phyloP scores from a whole-genome alignment of 2,797 vertebrate genomes.

The Vultur gryphus region DNA sequence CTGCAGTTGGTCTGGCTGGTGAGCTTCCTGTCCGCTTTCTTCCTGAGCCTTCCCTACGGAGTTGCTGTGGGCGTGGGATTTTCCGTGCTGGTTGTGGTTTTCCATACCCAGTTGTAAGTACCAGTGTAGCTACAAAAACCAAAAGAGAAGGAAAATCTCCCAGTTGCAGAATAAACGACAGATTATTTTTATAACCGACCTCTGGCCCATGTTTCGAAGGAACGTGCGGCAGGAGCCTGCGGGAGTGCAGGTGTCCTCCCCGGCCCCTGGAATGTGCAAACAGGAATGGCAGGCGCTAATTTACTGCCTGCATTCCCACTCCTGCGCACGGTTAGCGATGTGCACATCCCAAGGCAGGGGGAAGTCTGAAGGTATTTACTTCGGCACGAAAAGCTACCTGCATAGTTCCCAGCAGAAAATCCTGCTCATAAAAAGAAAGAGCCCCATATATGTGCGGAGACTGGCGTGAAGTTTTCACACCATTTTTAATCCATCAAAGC shows the following conservation, averaged over 20 bases:
- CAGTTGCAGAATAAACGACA: background rate
- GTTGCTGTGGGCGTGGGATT: constrained; percentile 89
- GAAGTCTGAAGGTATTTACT: background rate
- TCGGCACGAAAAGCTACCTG: background rate
- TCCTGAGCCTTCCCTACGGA: constrained; percentile 89
- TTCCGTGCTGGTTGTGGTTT: constrained; percentile 88
- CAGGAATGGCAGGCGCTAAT: constrained; percentile 54
- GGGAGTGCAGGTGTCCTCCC: constrained; percentile 55
- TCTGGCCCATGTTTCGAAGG: constrained; percentile 18
- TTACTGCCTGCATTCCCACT: constrained; percentile 42
- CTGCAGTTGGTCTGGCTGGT: constrained; percentile 89
- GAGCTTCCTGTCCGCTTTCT: constrained; percentile 89
- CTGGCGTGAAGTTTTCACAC: background rate
- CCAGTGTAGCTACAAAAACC: accelerated
- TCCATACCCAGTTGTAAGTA: constrained; percentile 95
- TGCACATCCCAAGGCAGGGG: constrained; percentile 32
- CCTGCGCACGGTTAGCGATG: background rate
- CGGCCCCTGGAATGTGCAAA: constrained; percentile 42
- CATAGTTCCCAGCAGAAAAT: background rate
- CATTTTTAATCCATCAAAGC: background rate
- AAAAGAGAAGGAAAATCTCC: background rate
- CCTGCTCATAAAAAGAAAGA: background rate
- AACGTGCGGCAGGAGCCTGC: constrained; percentile 17
- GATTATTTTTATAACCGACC: background rate
- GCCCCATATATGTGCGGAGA: background rate